Base-by-base conservation (phyloP, 2,113 vertebrate species). In the Arizona elegans region DNA sequence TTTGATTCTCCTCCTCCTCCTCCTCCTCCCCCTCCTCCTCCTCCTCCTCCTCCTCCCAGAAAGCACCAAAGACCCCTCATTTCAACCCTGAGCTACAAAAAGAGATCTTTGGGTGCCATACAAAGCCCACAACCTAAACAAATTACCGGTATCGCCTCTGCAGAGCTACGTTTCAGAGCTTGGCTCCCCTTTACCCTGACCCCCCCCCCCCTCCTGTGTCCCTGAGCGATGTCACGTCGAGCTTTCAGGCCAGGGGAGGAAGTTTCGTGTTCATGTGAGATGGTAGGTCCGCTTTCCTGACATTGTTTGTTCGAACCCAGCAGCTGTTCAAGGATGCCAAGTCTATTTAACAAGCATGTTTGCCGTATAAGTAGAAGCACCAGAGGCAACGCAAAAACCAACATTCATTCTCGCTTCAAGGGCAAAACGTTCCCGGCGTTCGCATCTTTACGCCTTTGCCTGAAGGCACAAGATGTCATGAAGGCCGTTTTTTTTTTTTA, bases 401-500 rank as follows among this genome's bases (percentile, higher is more conserved):
- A 0, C 12, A 56, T 58, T 33, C 26, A 58, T 33, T 19, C 90
- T 29, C 86, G 91, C 91, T 94, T 33, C 81, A 95, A 95, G 89
- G 85, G 90, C 54, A 88, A 5, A 88, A 1, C 2, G 50, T 58
- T 56, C 10, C 81, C 94, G 50, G 52, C 9, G 9, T 56, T 81
- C 92, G 93, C 93, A 94, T 81, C 93, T 0, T 0, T 0, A 38
- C 3, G 33, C 75, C 86, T 10, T 92, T 87, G 91, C 93, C 94
- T 92, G 92, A 33, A 90, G 85, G 94, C 94, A 94, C 94, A 92
- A 95, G 94, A 92, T 89, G 93, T 17, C 96, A 95, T 38, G 94
- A 96, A 96, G 90, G 94, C 96, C 94, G 3, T 47, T 92, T 95
- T 96, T 95, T 26, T 55, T 53, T 53, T 53, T 52, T 47, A 47